Evolutionary conservation across 2,797 vertebrate genomes (phyloP), one percentile per base, ranked within the genome.

Genomic region (Acrossocheilus wenchowensis): DNA sequence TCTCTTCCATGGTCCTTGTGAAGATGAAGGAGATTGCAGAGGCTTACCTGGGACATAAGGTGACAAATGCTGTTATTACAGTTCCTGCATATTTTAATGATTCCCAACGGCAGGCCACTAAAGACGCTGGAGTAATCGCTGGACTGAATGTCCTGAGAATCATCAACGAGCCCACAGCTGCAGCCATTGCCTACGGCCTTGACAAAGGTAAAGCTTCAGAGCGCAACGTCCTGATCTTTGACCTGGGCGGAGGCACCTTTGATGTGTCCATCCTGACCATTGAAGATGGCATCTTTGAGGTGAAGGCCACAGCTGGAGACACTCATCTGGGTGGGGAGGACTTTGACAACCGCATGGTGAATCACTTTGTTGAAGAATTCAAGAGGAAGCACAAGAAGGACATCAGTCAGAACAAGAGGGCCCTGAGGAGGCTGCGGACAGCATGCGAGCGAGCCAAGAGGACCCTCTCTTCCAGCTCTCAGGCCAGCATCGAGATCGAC

Each of bases 131-230:
- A 52, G 73, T 75, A 6, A 75, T 75, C 9, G 73, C 73, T 21
- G 73, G 96, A 48, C 94, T 97, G 88, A 97, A 97, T 34, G 89
- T 90, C 52, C 87, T 90, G 52, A 86, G 90, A 89, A 92, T 90
- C 72, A 90, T 89, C 87, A 90, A 90, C 21, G 90, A 92, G 83
- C 91, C 91, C 21, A 92, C 91, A 9, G 91, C 91, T 10, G 91
- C 91, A 7, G 91, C 91, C 88, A 92, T 92, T 64, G 91, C 91
- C 2, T 91, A 92, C 50, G 90, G 90, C 23, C 86, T 91, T 80
- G 91, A 91, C 79, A 91, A 88, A 83, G 54, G 84, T 82, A 89
- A 87, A 74, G 81, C 85, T 14, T 68, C 80, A 85, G 89, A 91
- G 17, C 80, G 81, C 23, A 90, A 91, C 41, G 26, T 26, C 26